Base-by-base conservation (phyloP, 2,888 invertebrate species). In the Cryptosula pallasiana region DNA sequence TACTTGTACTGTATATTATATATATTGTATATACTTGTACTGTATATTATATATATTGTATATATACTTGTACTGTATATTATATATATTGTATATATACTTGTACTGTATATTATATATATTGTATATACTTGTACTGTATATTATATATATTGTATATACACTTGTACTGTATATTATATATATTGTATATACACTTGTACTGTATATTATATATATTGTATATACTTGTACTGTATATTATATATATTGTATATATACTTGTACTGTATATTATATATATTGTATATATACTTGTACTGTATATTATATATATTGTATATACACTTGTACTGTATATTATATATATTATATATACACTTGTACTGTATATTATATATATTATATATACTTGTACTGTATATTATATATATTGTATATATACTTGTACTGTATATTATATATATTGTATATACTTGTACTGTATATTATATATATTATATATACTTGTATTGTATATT, bases 151-250 rank as follows among this genome's bases (percentile, higher is more conserved):
- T 45, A 45, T 45, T 45, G 20, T 71, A 71, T 57, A 36, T 34
- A 54, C 72, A n/a, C n/a, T n/a, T n/a, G n/a, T n/a, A n/a, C n/a
- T n/a, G n/a, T n/a, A n/a, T n/a, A n/a, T n/a, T n/a, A n/a, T n/a
- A n/a, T n/a, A n/a, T n/a, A n/a, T n/a, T n/a, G n/a, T 55, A 1
- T 69, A 9, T 27, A 32, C 1, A 29, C 9, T n/a, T n/a, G 25
- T 69, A 27, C 13, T 23, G 16, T 36, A 69, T 29, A 69, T 16
- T 20, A 45, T 71, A 71, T 57, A 36, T 34, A 54, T 73, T 55
- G 1, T 69, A 9, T 27, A 32, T 5, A 29, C 9, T n/a, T n/a
- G 25, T 69, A 27, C 13, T 23, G 16, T 36, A 69, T 29, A 69
- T 16, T 20, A 45, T 13, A 5, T 45, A 45, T 45, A 45, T 45